phyloP scores from a whole-genome alignment of 1,140 invertebrate species.

The Rhyzopertha dominica region DNA sequence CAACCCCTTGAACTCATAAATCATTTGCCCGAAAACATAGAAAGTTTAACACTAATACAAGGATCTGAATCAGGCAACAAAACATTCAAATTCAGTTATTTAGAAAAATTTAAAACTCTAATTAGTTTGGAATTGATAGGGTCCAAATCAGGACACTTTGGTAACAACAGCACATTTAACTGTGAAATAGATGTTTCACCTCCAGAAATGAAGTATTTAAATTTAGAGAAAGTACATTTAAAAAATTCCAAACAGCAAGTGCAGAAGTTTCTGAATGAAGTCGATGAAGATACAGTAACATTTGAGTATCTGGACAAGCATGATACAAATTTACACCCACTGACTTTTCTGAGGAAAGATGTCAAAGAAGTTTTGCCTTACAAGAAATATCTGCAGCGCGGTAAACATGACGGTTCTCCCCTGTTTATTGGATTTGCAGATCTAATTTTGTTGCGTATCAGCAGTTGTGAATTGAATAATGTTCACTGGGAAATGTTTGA shows the following conservation, averaged over 20 bases:
- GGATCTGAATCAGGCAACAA: slow-evolving; percentile 48
- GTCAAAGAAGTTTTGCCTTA: slow-evolving; percentile 58
- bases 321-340: slow-evolving; percentile 28
- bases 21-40: slow-evolving; percentile 50
- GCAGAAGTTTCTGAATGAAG: slow-evolving; percentile 34
- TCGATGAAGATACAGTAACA: slow-evolving; percentile 35
- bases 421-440: slow-evolving; percentile 54
- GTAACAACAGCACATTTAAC: slow-evolving; percentile 33
- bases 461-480: slow-evolving; percentile 55
- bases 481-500: slow-evolving; percentile 68
- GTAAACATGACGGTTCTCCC: slow-evolving; percentile 47
- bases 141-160: slow-evolving; percentile 37
- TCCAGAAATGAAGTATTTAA: slow-evolving; percentile 45
- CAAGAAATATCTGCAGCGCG: slow-evolving; percentile 50
- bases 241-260: slow-evolving; percentile 40
- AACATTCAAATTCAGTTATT: slow-evolving; percentile 50
- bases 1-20: slow-evolving; percentile 47
- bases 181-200: slow-evolving; percentile 46
- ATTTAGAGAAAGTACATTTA: slow-evolving; percentile 45
- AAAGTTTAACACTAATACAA: slow-evolving; percentile 50
- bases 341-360: slow-evolving; percentile 38
- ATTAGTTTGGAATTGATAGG: slow-evolving; percentile 58
- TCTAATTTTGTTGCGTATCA: slow-evolving; percentile 55
- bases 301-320: slow-evolving; percentile 40
- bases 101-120: slow-evolving; percentile 52